A percentile compares a stretch with the other conserved stretches of the same genome.
Conservation (phyloP, 2,113 vertebrate genomes). For the Cnemophilus loriae region DNA sequence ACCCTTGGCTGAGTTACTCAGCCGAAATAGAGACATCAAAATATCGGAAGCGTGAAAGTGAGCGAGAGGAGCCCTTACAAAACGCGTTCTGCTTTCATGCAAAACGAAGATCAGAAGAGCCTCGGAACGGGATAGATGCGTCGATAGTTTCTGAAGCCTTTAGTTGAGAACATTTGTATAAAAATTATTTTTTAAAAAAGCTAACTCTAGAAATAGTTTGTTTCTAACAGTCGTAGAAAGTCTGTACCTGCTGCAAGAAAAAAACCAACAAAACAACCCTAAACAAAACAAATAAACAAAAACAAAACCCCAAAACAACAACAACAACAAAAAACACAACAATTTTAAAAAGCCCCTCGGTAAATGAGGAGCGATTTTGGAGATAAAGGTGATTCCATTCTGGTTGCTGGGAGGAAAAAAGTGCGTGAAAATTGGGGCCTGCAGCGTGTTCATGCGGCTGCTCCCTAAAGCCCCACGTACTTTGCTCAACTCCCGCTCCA, state of each 20-base stretch:
- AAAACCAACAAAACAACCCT: neutral
- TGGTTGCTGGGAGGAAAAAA: neutral
- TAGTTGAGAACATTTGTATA: neutral
- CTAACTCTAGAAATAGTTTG: neutral
- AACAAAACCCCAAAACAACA: neutral
- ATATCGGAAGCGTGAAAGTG: neutral
- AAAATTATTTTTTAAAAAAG: neutral
- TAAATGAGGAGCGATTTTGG: neutral
- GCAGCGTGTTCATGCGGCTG: neutral
- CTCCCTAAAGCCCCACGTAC: neutral
- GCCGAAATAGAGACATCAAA: neutral
- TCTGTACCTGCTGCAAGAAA: neutral
- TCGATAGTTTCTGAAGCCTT: neutral
- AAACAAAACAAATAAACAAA: neutral
- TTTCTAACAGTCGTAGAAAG: neutral
- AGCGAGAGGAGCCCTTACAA: neutral
- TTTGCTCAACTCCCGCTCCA: neutral
- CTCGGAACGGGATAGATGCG: neutral
- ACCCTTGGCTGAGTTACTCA: neutral
- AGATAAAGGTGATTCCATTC: neutral
- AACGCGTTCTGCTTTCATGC: neutral
- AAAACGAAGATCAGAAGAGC: neutral
- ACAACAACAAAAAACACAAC: neutral
- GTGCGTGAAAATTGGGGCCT: neutral
- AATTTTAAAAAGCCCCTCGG: rapidly evolving